These are phyloP conservation scores for Ciconia maguari DNA, from an alignment of 2,113 vertebrate genomes.

Conservation along the genomic window DNA sequence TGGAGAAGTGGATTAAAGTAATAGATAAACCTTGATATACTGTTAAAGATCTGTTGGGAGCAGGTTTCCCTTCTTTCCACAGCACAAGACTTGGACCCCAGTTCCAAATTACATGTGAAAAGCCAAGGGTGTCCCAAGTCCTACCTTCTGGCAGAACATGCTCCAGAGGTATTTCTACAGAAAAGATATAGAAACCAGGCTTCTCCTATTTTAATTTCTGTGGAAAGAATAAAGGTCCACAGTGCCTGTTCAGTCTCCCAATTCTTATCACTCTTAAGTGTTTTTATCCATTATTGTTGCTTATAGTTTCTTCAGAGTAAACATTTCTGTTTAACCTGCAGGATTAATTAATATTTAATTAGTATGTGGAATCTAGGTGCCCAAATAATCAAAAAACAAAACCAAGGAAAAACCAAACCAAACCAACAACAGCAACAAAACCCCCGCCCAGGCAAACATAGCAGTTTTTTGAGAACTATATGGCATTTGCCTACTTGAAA, in stretches of 20 bases:
- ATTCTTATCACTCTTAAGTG: not conserved
- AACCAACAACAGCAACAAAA: not conserved
- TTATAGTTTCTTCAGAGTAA: not conserved
- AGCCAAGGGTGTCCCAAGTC: not conserved
- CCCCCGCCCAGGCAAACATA: not conserved
- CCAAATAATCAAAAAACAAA: not conserved
- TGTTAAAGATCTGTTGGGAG: not conserved
- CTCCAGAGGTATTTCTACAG: not conserved
- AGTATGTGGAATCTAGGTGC: not conserved
- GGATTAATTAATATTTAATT: not conserved
- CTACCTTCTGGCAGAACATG: not conserved
- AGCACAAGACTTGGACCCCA: not conserved
- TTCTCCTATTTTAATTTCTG: not conserved
- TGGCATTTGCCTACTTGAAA: not conserved
- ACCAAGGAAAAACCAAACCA: not conserved
- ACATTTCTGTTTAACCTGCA: not conserved
- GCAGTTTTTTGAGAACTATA: not conserved
- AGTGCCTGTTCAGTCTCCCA: not conserved
- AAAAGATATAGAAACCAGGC: not conserved
- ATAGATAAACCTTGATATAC: not conserved
- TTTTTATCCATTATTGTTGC: not conserved
- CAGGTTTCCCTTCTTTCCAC: not conserved
- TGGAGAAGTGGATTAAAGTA: not conserved
- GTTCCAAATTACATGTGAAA: not conserved
- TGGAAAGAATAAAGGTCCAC: not conserved